These are phyloP conservation scores for Sepioteuthis lessoniana DNA, from an alignment of 2,888 invertebrate genomes.

Conservation along the genomic window DNA sequence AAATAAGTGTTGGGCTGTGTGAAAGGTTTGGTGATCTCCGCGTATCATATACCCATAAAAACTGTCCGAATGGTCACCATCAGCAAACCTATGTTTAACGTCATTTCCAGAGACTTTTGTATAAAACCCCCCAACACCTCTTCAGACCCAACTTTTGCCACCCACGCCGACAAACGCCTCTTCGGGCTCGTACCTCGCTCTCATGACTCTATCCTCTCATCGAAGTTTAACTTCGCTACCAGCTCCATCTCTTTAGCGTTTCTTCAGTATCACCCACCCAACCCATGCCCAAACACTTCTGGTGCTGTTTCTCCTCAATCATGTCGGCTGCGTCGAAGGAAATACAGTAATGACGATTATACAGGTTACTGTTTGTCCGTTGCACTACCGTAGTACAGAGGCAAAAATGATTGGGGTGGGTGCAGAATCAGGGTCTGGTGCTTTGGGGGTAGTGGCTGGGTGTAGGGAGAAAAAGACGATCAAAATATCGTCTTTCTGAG, in stretches of 20 bases:
- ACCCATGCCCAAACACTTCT: too few species aligned
- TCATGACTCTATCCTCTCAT: not conserved
- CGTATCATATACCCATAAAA: not conserved
- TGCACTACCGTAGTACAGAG: not conserved
- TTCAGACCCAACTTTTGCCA: not conserved
- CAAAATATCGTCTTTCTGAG: not conserved
- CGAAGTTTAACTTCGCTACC: not conserved
- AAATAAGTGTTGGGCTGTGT: not conserved
- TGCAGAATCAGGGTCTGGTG: too few species aligned
- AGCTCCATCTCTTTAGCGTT: not conserved
- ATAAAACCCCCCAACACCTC: not conserved
- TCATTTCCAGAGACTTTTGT: not conserved
- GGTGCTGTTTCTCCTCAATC: not conserved
- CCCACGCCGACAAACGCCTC: not conserved
- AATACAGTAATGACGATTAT: not conserved
- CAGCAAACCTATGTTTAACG: not conserved
- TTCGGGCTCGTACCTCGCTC: too few species aligned
- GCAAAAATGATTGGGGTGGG: not conserved
- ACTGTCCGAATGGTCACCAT: not conserved
- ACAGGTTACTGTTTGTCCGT: not conserved
- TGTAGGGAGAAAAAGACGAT: not conserved
- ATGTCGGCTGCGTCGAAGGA: not conserved
- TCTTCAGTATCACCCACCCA: not conserved
- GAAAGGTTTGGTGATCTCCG: not conserved
- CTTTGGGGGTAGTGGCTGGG: not conserved